phyloP scores from a whole-genome alignment of 1,140 invertebrate genomes.

The Scaptomyza montana region DNA sequence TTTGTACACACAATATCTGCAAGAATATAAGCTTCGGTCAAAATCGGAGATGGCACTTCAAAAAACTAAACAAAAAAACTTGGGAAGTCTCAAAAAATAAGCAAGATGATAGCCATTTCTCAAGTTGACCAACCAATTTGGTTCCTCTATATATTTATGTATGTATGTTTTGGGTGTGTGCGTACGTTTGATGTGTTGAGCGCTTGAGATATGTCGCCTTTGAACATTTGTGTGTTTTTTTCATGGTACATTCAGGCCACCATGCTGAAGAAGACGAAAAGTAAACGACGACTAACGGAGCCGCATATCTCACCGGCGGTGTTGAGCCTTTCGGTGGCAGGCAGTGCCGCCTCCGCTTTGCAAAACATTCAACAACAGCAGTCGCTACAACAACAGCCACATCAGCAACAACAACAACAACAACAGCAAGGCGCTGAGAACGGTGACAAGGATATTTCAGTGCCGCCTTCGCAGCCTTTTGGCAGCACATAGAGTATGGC shows the following conservation, averaged over 20 bases:
- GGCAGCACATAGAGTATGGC: slow-evolving; percentile 81
- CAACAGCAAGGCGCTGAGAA: slow-evolving; percentile 67
- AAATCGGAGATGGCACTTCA: too few species aligned
- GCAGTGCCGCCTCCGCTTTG: slow-evolving; percentile 28
- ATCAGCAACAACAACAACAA: slow-evolving; percentile 30
- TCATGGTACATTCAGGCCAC: slow-evolving; percentile 85
- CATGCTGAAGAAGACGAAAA: slow-evolving; percentile 94
- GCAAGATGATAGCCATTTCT: not conserved
- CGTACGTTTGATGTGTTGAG: slow-evolving; percentile 17
- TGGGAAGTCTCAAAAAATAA: too few species aligned
- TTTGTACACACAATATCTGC: too few species aligned
- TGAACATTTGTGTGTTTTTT: slow-evolving; percentile 76
- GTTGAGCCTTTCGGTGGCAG: slow-evolving; percentile 56
- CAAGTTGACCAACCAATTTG: not conserved
- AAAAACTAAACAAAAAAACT: too few species aligned
- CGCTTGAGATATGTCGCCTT: slow-evolving; percentile 63
- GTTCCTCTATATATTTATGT: slow-evolving; percentile 21
- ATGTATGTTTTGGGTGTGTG: slow-evolving; percentile 48
- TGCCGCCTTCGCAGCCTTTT: slow-evolving; percentile 47
- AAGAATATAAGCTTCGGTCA: too few species aligned
- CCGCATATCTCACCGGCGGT: slow-evolving; percentile 89
- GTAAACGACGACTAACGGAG: slow-evolving; percentile 95
- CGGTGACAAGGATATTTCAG: slow-evolving; percentile 71
- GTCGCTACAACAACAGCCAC: slow-evolving; percentile 51
- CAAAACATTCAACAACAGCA: slow-evolving; percentile 36